phyloP scores from a whole-genome alignment of 23 tunicate species.

The Phallusia fumigata region DNA sequence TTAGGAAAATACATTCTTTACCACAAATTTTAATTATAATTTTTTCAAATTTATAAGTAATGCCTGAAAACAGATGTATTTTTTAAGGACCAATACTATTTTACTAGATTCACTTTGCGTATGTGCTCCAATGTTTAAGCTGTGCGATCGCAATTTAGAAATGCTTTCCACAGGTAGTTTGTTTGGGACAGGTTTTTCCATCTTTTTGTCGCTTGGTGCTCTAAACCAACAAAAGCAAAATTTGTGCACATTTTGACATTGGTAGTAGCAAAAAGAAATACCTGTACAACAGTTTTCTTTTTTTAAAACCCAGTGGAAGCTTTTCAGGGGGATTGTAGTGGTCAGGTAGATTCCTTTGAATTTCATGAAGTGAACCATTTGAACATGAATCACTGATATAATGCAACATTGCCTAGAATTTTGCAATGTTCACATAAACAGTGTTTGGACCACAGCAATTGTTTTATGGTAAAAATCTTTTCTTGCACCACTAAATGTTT shows the following conservation, averaged over 20 bases:
- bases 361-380: slow-evolving; percentile 7
- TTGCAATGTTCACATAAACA: background rate
- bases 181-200: background rate
- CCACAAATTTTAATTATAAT: no score
- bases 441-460: no score
- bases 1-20: no score
- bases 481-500: no score
- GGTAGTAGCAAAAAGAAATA: background rate
- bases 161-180: background rate
- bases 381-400: slow-evolving; percentile 19
- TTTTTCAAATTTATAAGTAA: no score
- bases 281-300: background rate
- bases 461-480: no score
- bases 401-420: slow-evolving; percentile 38
- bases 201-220: background rate
- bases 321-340: slow-evolving; percentile 19
- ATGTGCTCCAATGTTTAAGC: background rate
- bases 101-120: background rate
- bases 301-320: background rate
- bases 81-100: no score
- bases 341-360: slow-evolving; percentile 16
- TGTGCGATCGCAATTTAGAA: background rate
- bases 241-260: background rate
- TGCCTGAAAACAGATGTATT: no score
- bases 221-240: background rate